Evolutionary conservation across 2,888 invertebrate genomes (phyloP), one percentile per base, ranked within the genome.

Genomic region (Heliconius ismenius): DNA sequence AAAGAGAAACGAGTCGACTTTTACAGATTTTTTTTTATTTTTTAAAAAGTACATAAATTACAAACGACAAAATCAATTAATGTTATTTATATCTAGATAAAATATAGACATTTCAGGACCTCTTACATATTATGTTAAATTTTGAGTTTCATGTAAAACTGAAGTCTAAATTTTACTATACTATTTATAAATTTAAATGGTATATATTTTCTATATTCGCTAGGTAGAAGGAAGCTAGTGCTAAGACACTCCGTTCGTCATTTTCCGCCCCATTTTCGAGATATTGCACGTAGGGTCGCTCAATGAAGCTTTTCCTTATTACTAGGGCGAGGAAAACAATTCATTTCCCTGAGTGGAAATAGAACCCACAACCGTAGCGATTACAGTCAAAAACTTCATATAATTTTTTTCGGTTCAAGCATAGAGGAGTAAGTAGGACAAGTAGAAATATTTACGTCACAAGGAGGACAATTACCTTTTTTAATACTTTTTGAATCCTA

Each of bases 1-100:
- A 65, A 65, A 65, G 65, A 65, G 65, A n/a, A 65, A 36, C 36
- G 21, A 21, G 11, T 65, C 24, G n/a, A 65, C 39, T 39, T 24
- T 13, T 39, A 65, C 65, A 11, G 39, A 65, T 62, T 62, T 39
- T 28, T 36, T 65, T 65, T 4, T 13, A 11, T 11, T 65, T 4
- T 24, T 36, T 65, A 15, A 24, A 7, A 21, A n/a, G 6, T 39
- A 21, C 11, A 6, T 18, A 65, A 65, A 63, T 28, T 62, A 26
- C 15, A 63, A 28, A 28, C 9, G 18, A 15, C 15, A 9, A 24
- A 64, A 21, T 10, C 2, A 24, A 60, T 24, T n/a, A 10, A 24
- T 60, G 11, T 54, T 9, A 54, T 21, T n/a, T 9, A 54, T 54
- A 54, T 54, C 0, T 43, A 21, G 21, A 54, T 21, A 54, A 18